Percentiles rank a stretch among this genome's conserved stretches.
Evolutionary conservation across 2,888 invertebrate genomes (phyloP).

Genomic region (Eremobia ochroleuca): DNA sequence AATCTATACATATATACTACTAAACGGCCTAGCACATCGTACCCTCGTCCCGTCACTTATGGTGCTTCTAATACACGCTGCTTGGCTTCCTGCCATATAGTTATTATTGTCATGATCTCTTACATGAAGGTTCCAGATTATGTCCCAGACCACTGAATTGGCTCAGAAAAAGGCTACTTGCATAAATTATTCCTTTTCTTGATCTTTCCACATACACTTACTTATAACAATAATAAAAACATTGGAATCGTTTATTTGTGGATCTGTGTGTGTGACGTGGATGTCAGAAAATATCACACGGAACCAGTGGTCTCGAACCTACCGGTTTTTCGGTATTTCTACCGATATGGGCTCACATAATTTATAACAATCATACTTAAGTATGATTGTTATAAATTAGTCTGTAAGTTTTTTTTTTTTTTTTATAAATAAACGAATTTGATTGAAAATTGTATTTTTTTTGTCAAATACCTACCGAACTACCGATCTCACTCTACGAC

Average conservation of each 20-base stretch:
- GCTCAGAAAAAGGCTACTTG: conserved; percentile 14
- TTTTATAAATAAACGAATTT: no score
- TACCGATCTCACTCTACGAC: no score
- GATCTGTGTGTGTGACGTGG: background rate
- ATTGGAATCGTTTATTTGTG: background rate
- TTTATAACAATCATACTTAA: no score
- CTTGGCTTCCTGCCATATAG: conserved; percentile 61
- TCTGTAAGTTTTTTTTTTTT: no score
- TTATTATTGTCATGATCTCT: conserved; percentile 43
- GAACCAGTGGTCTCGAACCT: no score
- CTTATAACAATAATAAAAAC: conserved; percentile 29
- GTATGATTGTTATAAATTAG: no score
- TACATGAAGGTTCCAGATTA: conserved; percentile 40
- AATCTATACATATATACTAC: background rate
- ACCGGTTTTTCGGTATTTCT: no score
- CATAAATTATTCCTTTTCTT: conserved; percentile 11
- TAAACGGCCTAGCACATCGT: background rate
- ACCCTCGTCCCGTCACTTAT: conserved; percentile 19
- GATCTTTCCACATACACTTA: conserved; percentile 18
- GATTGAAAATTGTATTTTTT: no score
- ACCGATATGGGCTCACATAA: no score
- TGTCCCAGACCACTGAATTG: conserved; percentile 28
- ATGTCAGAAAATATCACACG: background rate
- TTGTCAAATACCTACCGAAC: no score
- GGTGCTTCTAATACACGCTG: conserved; percentile 19